phyloP scores from a whole-genome alignment of 2,888 invertebrate genomes.

The Parochlus steinenii region DNA sequence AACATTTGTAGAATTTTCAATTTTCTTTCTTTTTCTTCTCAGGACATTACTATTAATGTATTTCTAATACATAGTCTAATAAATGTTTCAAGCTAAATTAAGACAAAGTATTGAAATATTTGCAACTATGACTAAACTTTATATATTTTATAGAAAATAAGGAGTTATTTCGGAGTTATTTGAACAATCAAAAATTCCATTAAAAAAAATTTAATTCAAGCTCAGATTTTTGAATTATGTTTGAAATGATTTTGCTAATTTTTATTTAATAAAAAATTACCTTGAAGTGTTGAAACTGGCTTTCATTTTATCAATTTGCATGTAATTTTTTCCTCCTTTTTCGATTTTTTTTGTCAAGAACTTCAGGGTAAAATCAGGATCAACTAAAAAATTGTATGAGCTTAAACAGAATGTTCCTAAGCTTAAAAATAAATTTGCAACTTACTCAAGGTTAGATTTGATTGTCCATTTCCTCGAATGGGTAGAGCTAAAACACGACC shows the following conservation, averaged over 20 bases:
- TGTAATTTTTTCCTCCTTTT: conserved; percentile 21
- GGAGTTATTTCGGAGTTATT: neutral
- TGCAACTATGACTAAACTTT: no score
- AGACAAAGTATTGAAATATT: no score
- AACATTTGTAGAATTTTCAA: no score
- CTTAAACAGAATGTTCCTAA: neutral
- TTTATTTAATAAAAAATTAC: conserved; percentile 17
- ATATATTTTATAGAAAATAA: conserved; percentile 8
- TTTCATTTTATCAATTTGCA: conserved; percentile 24
- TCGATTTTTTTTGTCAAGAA: conserved; percentile 22
- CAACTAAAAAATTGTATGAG: conserved; percentile 16
- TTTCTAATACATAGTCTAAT: no score
- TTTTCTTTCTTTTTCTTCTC: no score
- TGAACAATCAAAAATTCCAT: neutral
- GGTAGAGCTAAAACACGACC: conserved; percentile 13
- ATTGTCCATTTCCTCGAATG: conserved; percentile 12
- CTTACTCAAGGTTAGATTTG: conserved; percentile 12
- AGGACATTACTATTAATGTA: no score
- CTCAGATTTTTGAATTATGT: neutral
- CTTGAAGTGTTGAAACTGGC: conserved; percentile 24
- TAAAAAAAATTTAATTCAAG: conserved; percentile 13
- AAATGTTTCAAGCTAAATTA: no score
- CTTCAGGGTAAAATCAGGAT: conserved; percentile 25
- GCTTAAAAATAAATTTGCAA: neutral
- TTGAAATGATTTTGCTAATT: neutral